Base-by-base conservation (phyloP, 2,113 vertebrate species). In the Gymnogyps californianus region DNA sequence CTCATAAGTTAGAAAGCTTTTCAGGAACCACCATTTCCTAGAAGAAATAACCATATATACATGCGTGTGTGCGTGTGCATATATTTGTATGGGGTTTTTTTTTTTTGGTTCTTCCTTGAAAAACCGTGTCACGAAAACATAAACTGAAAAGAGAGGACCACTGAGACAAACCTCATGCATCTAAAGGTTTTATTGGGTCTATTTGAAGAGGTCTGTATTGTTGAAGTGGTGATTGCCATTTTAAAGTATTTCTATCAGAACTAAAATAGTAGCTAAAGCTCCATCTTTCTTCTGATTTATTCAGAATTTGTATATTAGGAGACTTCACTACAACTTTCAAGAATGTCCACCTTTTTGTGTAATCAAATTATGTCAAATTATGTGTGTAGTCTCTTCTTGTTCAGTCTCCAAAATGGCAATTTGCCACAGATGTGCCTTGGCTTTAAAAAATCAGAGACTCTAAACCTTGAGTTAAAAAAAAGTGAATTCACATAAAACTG, bases 241-340 rank as follows among this genome's bases (percentile, higher is more conserved):
- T 79, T 83, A 6, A 93, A 87, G 12, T 66, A 34, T 44, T 94
- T 88, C n/a, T 67, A 2, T 42, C 21, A 67, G 64, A 91, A 70
- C 44, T 75, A 29, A 89, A 95, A 79, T 66, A 83, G 40, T 83
- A 93, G 26, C 61, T 79, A 86, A 77, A 91, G 18, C 15, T 83
- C 78, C 16, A 9, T 81, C 44, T 61, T 38, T 59, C 64, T 82
- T 95, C 15, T n/a, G 51, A 64, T 74, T 93, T 83, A 82, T 28
- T 46, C 79, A 84, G 40, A 58, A 87, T 91, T 71, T 54, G 24
- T 82, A 15, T 58, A 66, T 49, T 77, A 64, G 36, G 28, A 70
- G 21, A 58, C 36, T 75, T 93, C 36, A 29, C 20, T 16, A 44
- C 49, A 72, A 28, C 62, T 88, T 85, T 59, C 20, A 90, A 83